Conservation (phyloP, 2,888 invertebrate genomes). For the Asteroscopus sphinx region DNA sequence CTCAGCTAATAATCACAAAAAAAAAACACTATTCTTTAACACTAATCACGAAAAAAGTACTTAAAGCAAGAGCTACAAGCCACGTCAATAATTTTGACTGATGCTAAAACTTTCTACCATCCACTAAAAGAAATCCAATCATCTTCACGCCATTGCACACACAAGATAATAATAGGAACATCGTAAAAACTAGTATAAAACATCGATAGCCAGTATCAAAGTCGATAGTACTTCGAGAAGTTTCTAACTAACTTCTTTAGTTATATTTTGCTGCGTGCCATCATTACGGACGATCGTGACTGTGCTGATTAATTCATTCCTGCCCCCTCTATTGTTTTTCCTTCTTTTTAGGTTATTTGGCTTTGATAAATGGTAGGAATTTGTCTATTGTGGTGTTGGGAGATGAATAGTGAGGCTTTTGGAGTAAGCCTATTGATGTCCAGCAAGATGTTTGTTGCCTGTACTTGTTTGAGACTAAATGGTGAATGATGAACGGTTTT, state of each 20-base stretch:
- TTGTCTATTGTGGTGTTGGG: constrained; percentile 64
- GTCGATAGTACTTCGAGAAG: constrained; percentile 60
- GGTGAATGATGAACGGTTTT: constrained; percentile 31
- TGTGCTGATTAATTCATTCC: constrained; percentile 82
- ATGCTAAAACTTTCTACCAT: constrained; percentile 50
- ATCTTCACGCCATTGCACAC: constrained; percentile 63
- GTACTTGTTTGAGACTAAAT: constrained; percentile 38
- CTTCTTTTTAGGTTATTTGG: constrained; percentile 69
- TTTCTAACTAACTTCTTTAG: constrained; percentile 70
- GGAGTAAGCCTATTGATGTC: constrained; percentile 49
- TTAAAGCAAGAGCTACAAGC: constrained; percentile 1
- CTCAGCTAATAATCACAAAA: constrained; percentile 9
- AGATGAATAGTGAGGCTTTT: constrained; percentile 62
- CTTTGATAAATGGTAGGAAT: constrained; percentile 71
- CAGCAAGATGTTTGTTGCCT: constrained; percentile 41
- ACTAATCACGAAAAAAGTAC: constrained; percentile 26
- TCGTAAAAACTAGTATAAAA: constrained; percentile 74
- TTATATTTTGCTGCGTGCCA: constrained; percentile 79
- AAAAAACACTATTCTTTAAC: constrained; percentile 9
- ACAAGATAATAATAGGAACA: constrained; percentile 63
- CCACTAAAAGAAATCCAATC: constrained; percentile 67
- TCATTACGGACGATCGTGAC: constrained; percentile 85
- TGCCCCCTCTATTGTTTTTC: constrained; percentile 80
- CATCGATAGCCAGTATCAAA: constrained; percentile 75
- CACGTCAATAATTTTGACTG: constrained; percentile 52